Base-by-base conservation (phyloP, 2,888 invertebrate species). In the Cheilosia soror region DNA sequence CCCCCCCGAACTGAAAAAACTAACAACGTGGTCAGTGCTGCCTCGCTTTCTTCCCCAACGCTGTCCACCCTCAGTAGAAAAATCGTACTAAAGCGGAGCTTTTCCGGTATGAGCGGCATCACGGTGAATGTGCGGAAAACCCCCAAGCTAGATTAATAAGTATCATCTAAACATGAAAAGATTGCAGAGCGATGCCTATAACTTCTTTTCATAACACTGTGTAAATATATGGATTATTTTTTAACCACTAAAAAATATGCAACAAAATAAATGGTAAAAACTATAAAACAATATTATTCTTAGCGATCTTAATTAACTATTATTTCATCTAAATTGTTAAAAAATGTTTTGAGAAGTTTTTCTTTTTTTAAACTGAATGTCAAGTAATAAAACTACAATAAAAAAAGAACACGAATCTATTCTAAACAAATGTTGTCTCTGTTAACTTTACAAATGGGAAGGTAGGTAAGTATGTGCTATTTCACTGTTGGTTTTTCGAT, bases 31-130 rank as follows among this genome's bases (percentile, higher is more conserved):
- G 62, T 88, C 37, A 66, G 81, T 5, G 57, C 88, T 5, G 49
- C 87, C 1, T 9, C 37, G 11, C 73, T 88, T 6, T 44, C 85
- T 33, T 44, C 83, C 31, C 49, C 88, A 58, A 81, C 90, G 77
- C 87, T 90, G 58, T 88, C 89, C 5, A 88, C 89, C 11, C 85
- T 88, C 42, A 87, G 89, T 11, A 89, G 90, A 13, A 89, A 90
- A 77, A 90, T 91, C 62, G 90, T 91, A 3, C 88, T 91, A 11
- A 91, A 91, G 81, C 90, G 91, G 15, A 81, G 76, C 42, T 77
- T 76, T 47, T 44, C 85, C 42, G 81, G 76, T 47, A n/a, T 77
- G 9, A 47, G 63, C 57, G 55, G 51, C 7, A 72, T 81, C 5
- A 77, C 85, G 13, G 57, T 85, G 1, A 85, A 80, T 29, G 80